Evolutionary conservation across 2,888 invertebrate species (phyloP).

Genomic region (Sphecodes monilicornis): DNA sequence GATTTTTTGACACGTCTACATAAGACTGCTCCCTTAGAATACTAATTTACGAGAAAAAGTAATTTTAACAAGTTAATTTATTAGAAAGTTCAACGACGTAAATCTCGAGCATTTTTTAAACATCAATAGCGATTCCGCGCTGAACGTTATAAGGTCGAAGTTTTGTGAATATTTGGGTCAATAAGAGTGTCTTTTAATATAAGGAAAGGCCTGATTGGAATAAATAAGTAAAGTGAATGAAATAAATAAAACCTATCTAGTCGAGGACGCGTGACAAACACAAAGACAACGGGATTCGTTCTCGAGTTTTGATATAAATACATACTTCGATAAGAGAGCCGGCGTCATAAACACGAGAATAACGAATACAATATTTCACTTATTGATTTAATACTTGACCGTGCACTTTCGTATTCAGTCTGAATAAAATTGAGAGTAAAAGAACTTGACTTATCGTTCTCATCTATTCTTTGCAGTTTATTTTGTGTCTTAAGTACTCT

Average conservation of each 20-base stretch:
- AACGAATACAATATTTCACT: slow-evolving; percentile 46
- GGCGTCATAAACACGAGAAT: slow-evolving; percentile 16
- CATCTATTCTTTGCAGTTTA: slow-evolving; percentile 19
- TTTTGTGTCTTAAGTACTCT: neutral
- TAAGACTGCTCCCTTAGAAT: too few relatives aligned
- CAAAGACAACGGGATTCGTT: neutral
- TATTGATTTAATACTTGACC: slow-evolving; percentile 49
- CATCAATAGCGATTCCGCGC: neutral
- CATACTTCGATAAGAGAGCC: slow-evolving; percentile 7
- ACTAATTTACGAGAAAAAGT: too few relatives aligned
- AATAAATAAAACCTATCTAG: neutral
- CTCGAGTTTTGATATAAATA: slow-evolving; percentile 1
- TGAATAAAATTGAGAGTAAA: slow-evolving; percentile 43
- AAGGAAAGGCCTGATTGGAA: neutral
- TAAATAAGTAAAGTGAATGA: neutral
- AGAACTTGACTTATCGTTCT: slow-evolving; percentile 38
- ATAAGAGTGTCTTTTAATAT: neutral
- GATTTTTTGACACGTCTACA: too few relatives aligned
- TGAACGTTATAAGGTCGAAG: neutral
- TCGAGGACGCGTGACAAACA: neutral
- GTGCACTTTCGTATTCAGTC: slow-evolving; percentile 41
- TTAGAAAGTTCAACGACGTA: neutral
- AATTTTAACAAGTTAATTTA: neutral
- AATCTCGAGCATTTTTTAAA: neutral
- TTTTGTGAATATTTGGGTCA: neutral